Evolutionary conservation across 2,113 vertebrate genomes (phyloP), one percentile per base, ranked within the genome.

Genomic region (Ochotona curzoniae): DNA sequence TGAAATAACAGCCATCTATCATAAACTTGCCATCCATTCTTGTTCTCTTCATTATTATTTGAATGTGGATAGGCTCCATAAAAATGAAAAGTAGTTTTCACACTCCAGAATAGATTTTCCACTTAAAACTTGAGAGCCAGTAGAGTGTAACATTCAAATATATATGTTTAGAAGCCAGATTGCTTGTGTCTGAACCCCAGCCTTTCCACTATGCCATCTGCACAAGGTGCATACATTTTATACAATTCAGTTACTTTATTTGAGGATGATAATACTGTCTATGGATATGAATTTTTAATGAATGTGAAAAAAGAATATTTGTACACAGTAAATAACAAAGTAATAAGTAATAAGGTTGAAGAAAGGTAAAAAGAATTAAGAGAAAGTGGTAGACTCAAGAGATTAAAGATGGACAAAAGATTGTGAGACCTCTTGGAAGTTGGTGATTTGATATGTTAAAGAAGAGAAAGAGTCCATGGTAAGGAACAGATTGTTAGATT

Each of bases 1-100:
- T 86, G 93, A 79, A 94, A 96, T 93, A 92, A 95, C 81, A 94
- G 67, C 69, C 60, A 78, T 95, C 85, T 64, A 96, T 95, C 85
- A 92, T 82, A 89, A 93, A 93, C 35, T 80, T 74, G 93, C 76
- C 91, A 89, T 91, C 60, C 74, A 92, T 93, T 93, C 80, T 94
- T 93, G 73, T 92, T 93, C 81, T 85, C 82, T 81, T 89, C 54
- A 92, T 92, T 94, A 93, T 93, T 71, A 93, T 94, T 71, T 83
- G 79, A 93, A 76, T 87, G 91, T 89, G 81, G 80, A 76, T 82
- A 74, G 47, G 5, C 23, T 51, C 73, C 87, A 94, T 93, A 89
- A 96, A 94, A 89, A 83, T 91, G 83, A 69, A 87, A 94, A 85
- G 64, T 83, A 82, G 74, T 81, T 91, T 73, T 93, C 79, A 94